Conservation (phyloP, 2,888 invertebrate genomes). For the Prosopocoilus inquinatus region DNA sequence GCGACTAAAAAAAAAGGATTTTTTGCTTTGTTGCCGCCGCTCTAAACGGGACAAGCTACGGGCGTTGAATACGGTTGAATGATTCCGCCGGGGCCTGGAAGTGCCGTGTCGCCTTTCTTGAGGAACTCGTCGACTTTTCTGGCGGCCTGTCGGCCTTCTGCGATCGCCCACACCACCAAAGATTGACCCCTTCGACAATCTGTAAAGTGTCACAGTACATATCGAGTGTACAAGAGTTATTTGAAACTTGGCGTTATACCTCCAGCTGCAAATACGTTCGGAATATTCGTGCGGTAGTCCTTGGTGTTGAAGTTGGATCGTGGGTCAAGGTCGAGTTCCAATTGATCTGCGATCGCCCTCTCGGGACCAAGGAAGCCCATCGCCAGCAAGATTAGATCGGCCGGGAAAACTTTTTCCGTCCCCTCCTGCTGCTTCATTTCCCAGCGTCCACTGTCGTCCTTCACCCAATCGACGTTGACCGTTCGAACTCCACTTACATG, state of each 20-base stretch:
- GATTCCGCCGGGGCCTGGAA: constrained; percentile 93
- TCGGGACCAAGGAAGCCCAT: constrained; percentile 99
- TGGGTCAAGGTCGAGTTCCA: constrained; percentile 77
- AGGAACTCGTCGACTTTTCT: constrained; percentile 87
- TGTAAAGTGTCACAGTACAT: constrained; percentile 44
- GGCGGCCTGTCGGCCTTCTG: constrained; percentile 98
- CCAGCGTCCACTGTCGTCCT: constrained; percentile 90
- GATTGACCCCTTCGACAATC: constrained; percentile 99
- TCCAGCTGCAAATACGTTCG: constrained; percentile 93
- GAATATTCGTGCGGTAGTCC: constrained; percentile 88
- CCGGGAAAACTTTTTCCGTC: constrained; percentile 74
- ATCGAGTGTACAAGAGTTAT: not conserved
- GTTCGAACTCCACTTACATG: constrained; percentile 90
- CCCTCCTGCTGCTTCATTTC: constrained; percentile 85
- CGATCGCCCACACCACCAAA: constrained; percentile 97
- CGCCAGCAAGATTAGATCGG: constrained; percentile 91
- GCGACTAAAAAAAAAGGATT: not conserved
- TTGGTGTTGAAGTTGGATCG: constrained; percentile 88
- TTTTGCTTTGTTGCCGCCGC: not conserved
- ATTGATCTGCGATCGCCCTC: constrained; percentile 80
- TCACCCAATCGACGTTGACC: constrained; percentile 90
- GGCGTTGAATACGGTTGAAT: constrained; percentile 50
- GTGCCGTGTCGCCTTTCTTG: constrained; percentile 68
- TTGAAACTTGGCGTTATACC: constrained; percentile 56
- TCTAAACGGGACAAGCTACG: constrained; percentile 42